phyloP scores from a whole-genome alignment of 2,888 invertebrate species.

The Spialia ferax region DNA sequence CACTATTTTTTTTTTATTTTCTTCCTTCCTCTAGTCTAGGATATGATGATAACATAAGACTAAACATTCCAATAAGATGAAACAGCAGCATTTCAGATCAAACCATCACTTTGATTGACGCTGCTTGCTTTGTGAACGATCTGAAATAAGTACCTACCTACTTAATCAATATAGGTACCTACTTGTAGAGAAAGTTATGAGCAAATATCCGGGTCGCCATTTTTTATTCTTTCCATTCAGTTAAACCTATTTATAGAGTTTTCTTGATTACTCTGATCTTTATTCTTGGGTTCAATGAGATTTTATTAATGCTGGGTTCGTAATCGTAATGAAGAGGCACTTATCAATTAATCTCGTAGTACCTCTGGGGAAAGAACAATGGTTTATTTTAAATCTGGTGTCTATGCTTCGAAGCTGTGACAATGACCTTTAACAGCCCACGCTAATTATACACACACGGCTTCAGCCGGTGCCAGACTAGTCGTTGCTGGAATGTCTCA shows the following conservation, averaged over 20 bases:
- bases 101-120: constrained; percentile 30
- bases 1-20: no score
- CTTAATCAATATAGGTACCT: background rate
- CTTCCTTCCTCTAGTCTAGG: no score
- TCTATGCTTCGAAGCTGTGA: constrained; percentile 71
- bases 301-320: constrained; percentile 33
- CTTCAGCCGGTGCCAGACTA: constrained; percentile 69
- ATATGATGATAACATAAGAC: background rate
- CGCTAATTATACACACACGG: constrained; percentile 81
- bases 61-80: no score
- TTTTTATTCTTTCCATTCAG: constrained; percentile 22
- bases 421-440: constrained; percentile 84
- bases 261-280: constrained; percentile 10
- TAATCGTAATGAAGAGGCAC: constrained; percentile 36
- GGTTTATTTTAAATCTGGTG: constrained; percentile 67
- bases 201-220: constrained; percentile 30
- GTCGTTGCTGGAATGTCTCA: constrained; percentile 63
- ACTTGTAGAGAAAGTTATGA: constrained; percentile 29
- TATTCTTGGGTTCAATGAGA: constrained; percentile 26
- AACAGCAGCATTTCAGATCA: constrained; percentile 3
- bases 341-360: constrained; percentile 37
- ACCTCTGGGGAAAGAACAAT: constrained; percentile 55
- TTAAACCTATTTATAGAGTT: constrained; percentile 24
- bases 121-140: constrained; percentile 18
- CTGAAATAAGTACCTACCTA: constrained; percentile 17